Evolutionary conservation across 2,888 invertebrate species (phyloP), one percentile per base, ranked within the genome.

Genomic region (Tetropium fuscum): DNA sequence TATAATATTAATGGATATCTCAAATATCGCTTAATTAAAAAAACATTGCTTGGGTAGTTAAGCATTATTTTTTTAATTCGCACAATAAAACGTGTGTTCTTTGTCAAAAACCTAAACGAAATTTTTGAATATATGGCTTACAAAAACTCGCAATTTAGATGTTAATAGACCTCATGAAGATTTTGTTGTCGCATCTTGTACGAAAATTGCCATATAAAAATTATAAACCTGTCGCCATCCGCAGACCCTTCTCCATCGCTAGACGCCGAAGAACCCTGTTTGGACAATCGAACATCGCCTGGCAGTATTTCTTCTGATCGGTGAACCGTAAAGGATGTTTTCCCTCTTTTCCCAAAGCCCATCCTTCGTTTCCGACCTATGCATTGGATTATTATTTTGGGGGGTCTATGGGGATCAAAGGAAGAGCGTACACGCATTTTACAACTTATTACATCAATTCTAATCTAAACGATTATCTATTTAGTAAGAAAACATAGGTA

Each of bases 231-330:
- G 90, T 92, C 93, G 81, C 93, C 93, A 82, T 94, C 93, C 74
- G 87, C 87, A 77, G 89, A 88, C 77, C 90, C 89, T 82, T 92
- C 92, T 83, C 95, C 94, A 83, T 96, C 96, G 83, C 95, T 95
- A 83, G 95, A 95, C 78, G 95, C 93, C 77, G 95, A 95, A 78
- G 95, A 95, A 79, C 94, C 92, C 80, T 95, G 93, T 80, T 83
- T 82, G 79, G 84, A 83, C 74, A 87, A 86, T 68, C 89, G 84
- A 80, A 89, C 87, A 83, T 95, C 95, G 76, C 93, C 92, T 71
- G 96, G 96, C 77, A 92, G 90, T 80, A 98, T 95, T 85, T 98
- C 98, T 86, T 98, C 98, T 83, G 97, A 97, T 84, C 98, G 92
- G 87, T 97, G 97, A 82, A 98, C 95, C 84, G 95, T 95, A 87